phyloP scores from a whole-genome alignment of 2,113 vertebrate species.

The Bubalus kerabau region DNA sequence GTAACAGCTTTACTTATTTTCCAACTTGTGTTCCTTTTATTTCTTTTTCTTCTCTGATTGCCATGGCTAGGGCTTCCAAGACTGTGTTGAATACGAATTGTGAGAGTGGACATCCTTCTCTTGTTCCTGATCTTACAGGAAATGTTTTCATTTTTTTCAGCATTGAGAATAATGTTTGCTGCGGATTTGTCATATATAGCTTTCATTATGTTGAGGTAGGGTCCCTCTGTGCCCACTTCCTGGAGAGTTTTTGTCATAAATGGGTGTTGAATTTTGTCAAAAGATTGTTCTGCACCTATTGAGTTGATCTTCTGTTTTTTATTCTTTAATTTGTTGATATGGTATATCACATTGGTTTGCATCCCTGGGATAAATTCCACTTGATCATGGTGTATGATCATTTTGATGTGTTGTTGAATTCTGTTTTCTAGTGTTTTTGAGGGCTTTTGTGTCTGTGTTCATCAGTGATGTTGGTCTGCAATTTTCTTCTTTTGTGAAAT shows the following conservation, averaged over 20 bases:
- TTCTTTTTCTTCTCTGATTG: neutral
- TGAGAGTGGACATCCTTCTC: neutral
- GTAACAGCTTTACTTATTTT: neutral
- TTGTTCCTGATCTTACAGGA: neutral
- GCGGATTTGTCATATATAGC: neutral
- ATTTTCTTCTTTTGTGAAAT: neutral
- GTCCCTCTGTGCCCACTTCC: neutral
- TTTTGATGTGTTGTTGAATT: neutral
- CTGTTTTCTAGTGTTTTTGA: neutral
- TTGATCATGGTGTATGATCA: neutral
- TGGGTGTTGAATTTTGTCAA: neutral
- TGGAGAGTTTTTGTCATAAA: neutral
- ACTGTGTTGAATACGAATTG: neutral
- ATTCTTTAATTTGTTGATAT: neutral
- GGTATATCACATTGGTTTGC: neutral
- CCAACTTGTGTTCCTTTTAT: neutral
- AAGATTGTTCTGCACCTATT: neutral
- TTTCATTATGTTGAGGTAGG: neutral
- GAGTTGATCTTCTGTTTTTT: neutral
- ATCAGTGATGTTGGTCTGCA: neutral
- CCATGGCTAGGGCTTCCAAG: neutral
- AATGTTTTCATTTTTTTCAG: neutral
- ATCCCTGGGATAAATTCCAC: neutral
- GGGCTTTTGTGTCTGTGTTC: neutral
- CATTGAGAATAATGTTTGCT: neutral